Percentiles rank a stretch among this genome's conserved stretches.
Evolutionary conservation across 2,888 invertebrate species (phyloP).

Genomic region (Ptycholaimellus sp.): DNA sequence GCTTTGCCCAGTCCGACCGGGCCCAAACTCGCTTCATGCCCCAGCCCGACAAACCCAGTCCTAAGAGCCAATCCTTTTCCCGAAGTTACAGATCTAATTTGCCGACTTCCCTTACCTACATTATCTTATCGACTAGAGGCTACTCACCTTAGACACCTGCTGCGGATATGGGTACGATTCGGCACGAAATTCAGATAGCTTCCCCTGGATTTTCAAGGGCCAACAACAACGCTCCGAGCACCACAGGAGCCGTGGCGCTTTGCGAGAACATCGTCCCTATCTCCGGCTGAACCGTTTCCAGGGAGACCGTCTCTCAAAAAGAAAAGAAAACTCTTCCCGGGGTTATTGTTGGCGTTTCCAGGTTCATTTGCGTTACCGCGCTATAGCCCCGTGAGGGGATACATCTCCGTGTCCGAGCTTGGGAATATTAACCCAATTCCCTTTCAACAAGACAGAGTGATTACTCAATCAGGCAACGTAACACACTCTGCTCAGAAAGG

Average conservation of each 20-base stretch:
- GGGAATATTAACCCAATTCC: constrained; percentile 27
- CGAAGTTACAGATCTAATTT: constrained; percentile 35
- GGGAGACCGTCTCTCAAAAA: constrained; percentile 28
- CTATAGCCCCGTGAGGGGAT: constrained; percentile 5
- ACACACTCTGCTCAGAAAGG: no score
- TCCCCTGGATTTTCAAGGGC: constrained; percentile 30
- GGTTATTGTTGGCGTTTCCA: constrained; percentile 25
- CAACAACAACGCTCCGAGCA: constrained; percentile 22
- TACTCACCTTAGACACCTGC: constrained; percentile 47
- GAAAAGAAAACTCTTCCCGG: constrained; percentile 32
- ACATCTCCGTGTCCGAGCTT: constrained; percentile 10
- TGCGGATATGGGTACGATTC: constrained; percentile 47
- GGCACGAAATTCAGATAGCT: constrained; percentile 28
- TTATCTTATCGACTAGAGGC: constrained; percentile 21
- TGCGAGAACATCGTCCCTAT: constrained; percentile 28
- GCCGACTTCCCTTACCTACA: constrained; percentile 20
- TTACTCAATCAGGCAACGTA: no score
- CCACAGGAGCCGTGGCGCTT: constrained; percentile 29
- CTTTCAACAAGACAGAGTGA: no score
- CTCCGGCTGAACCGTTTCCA: constrained; percentile 30
- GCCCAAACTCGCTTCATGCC: constrained; percentile 30
- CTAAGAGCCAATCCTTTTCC: constrained; percentile 50
- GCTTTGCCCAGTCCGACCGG: constrained; percentile 20
- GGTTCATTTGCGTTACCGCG: constrained; percentile 27
- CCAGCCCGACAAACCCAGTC: constrained; percentile 40